Percentiles rank a stretch among this genome's conserved stretches.
Evolutionary conservation across 1,140 invertebrate species (phyloP).

Genomic region (Plodia interpunctella): DNA sequence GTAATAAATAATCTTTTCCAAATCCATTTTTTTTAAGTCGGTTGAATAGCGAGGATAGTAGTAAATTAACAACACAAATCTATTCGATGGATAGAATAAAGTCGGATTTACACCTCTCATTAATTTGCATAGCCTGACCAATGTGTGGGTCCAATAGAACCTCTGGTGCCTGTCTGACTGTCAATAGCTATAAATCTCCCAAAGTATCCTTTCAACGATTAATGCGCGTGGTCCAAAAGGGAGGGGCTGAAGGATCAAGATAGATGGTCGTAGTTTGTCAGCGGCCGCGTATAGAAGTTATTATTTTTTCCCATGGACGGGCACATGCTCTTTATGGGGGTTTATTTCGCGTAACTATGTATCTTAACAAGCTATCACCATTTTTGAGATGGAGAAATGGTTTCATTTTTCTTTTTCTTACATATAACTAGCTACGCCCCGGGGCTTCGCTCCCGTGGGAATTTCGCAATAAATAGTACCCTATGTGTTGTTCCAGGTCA

Average conservation of each 20-base stretch:
- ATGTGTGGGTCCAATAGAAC: conserved; percentile 1
- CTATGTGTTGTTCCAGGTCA: too few species aligned
- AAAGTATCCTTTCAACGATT: conserved; percentile 4
- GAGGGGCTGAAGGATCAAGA: conserved; percentile 1
- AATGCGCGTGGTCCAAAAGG: neutral
- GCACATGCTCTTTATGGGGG: neutral
- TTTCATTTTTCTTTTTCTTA: neutral
- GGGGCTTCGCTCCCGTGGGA: too few species aligned
- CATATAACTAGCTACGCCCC: too few species aligned
- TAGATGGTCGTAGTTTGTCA: neutral
- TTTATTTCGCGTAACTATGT: neutral
- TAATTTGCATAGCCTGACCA: neutral
- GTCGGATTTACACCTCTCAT: neutral
- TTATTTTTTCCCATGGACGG: neutral
- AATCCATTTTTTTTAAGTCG: too few species aligned
- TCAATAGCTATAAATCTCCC: conserved; percentile 3
- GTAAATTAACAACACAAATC: too few species aligned
- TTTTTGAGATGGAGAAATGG: neutral
- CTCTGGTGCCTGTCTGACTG: neutral
- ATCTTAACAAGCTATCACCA: neutral
- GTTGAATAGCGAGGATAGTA: too few species aligned
- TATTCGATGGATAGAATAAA: too few species aligned
- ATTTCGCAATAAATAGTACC: too few species aligned
- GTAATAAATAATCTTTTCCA: too few species aligned
- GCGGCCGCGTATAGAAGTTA: neutral